Evolutionary conservation across 2,113 vertebrate species (phyloP).

Genomic region (Thunnus thynnus): DNA sequence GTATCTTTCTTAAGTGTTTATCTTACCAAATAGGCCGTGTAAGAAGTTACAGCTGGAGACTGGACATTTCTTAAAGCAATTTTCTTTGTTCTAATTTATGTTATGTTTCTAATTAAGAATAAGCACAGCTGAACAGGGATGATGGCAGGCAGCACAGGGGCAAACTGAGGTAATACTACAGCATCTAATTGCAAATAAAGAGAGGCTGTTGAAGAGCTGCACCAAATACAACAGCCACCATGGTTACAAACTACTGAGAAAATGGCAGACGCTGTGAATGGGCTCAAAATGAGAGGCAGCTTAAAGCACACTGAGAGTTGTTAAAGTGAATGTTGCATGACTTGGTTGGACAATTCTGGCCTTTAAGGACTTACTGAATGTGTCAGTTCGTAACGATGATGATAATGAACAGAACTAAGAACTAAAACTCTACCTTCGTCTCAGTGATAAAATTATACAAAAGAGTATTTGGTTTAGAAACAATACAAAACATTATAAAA

Average conservation of each 20-base stretch:
- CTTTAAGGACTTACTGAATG: slow-evolving; percentile 22
- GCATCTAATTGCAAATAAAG: slow-evolving; percentile 63
- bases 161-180: slow-evolving; percentile 55
- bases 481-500: background rate
- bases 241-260: slow-evolving; percentile 61
- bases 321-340: slow-evolving; percentile 8
- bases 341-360: slow-evolving; percentile 26
- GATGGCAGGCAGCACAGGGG: slow-evolving; percentile 23
- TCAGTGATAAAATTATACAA: background rate
- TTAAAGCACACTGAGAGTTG: slow-evolving; percentile 5
- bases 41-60: slow-evolving; percentile 3
- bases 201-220: slow-evolving; percentile 45
- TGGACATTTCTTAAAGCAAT: slow-evolving; percentile 21
- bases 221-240: slow-evolving; percentile 58
- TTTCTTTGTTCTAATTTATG: slow-evolving; percentile 23
- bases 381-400: slow-evolving; percentile 1
- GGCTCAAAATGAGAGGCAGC: slow-evolving; percentile 43
- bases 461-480: background rate
- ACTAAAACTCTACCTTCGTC: background rate
- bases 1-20: background rate
- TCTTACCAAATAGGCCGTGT: background rate
- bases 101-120: slow-evolving; percentile 50
- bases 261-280: slow-evolving; percentile 51
- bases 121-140: slow-evolving; percentile 22
- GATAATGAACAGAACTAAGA: background rate